A percentile compares a stretch with the other conserved stretches of the same genome.
Conservation (phyloP, 2,888 invertebrate species). For the Drosophila mayaguana region DNA sequence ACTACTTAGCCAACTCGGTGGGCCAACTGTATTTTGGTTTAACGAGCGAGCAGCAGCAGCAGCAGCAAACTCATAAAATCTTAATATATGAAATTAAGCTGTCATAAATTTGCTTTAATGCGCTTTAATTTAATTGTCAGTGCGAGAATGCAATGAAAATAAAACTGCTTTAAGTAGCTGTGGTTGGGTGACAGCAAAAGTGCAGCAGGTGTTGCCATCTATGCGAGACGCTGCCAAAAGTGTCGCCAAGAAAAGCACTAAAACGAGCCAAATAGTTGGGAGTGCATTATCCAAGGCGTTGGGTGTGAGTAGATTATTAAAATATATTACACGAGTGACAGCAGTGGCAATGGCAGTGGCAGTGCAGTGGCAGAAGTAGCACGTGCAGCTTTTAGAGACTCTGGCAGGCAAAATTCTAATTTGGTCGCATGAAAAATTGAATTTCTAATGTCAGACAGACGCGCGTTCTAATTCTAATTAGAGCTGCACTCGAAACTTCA, state of each 20-base stretch:
- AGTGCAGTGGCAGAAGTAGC: slow-evolving; percentile 4
- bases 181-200: slow-evolving; percentile 36
- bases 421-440: slow-evolving; percentile 66
- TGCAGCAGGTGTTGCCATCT: slow-evolving; percentile 62
- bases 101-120: slow-evolving; percentile 81
- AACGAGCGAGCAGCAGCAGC: slow-evolving; percentile 35
- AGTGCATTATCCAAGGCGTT: slow-evolving; percentile 48
- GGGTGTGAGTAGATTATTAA: slow-evolving; percentile 64
- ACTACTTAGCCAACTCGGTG: slow-evolving; percentile 28
- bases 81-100: slow-evolving; percentile 82
- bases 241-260: slow-evolving; percentile 53
- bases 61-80: slow-evolving; percentile 64
- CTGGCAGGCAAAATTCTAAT: slow-evolving; percentile 46
- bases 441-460: slow-evolving; percentile 39
- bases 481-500: slow-evolving; percentile 71
- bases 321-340: slow-evolving; percentile 41
- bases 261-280: slow-evolving; percentile 36
- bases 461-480: slow-evolving; percentile 66
- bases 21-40: slow-evolving; percentile 52
- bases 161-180: slow-evolving; percentile 49
- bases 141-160: slow-evolving; percentile 75
- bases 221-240: slow-evolving; percentile 29
- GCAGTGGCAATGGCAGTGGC: neutral
- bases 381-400: slow-evolving; percentile 25
- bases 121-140: slow-evolving; percentile 82